Evolutionary conservation across 2,113 vertebrate genomes (phyloP).

Genomic region (Hemibagrus wyckioides): DNA sequence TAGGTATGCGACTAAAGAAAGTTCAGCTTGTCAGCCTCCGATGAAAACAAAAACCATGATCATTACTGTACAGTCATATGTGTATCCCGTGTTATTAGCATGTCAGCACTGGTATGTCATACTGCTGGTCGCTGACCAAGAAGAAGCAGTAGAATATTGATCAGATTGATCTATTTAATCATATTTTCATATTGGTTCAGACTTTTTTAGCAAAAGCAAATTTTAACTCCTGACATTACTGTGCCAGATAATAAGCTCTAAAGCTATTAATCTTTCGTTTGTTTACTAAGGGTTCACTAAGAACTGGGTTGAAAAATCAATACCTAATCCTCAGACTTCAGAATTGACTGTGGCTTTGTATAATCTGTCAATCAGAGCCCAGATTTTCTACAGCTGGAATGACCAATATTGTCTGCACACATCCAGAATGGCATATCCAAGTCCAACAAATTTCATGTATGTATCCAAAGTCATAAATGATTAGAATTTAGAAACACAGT

Average conservation of each 20-base stretch:
- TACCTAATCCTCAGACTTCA: constrained; percentile 44
- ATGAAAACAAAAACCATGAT: constrained; percentile 39
- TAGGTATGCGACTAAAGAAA: constrained; percentile 61
- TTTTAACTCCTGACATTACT: background rate
- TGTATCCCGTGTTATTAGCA: constrained; percentile 23
- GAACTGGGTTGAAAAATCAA: constrained; percentile 40
- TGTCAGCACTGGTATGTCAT: constrained; percentile 41
- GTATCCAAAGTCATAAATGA: background rate
- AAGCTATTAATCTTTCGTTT: background rate
- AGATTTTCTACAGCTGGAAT: background rate
- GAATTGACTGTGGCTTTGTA: constrained; percentile 66
- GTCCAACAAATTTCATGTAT: background rate
- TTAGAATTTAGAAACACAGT: background rate
- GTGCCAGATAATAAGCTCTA: background rate
- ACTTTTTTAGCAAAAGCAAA: background rate
- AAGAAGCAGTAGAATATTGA: background rate
- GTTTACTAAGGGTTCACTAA: background rate
- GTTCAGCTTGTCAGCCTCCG: constrained; percentile 55
- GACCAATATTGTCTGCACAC: background rate
- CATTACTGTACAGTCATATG: background rate
- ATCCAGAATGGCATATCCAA: background rate
- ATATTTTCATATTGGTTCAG: background rate
- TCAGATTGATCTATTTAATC: constrained; percentile 24
- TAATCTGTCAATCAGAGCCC: constrained; percentile 35
- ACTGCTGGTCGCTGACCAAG: background rate